A percentile compares a stretch with the other conserved stretches of the same genome.
These are phyloP conservation scores for Anthopleura sola DNA, from an alignment of 64 coral and sea anemone genomes.

Conservation along the genomic window DNA sequence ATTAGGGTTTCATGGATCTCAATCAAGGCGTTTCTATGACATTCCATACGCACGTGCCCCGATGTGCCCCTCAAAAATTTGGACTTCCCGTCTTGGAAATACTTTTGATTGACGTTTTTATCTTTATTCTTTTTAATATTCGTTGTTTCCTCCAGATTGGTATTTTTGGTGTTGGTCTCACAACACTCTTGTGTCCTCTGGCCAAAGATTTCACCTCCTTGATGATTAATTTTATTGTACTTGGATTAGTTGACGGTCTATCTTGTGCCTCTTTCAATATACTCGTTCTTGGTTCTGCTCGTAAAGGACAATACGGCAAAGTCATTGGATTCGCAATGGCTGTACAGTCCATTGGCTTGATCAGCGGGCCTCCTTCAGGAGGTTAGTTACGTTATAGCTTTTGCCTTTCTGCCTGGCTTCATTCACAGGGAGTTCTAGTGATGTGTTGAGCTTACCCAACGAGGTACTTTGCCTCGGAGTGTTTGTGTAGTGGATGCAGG, in stretches of 20 bases:
- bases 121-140: background rate
- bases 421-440: no score
- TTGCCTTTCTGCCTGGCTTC: background rate
- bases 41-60: no score
- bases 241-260: constrained; percentile 34
- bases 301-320: constrained; percentile 6
- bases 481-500: no score
- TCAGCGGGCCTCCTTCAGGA: constrained; percentile 19
- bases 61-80: no score
- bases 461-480: no score
- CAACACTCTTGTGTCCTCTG: constrained; percentile 40
- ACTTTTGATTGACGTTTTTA: no score
- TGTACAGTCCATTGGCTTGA: background rate
- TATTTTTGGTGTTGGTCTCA: constrained; percentile 22
- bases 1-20: no score
- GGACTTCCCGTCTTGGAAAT: no score
- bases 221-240: constrained; percentile 30
- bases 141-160: background rate
- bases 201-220: constrained; percentile 26
- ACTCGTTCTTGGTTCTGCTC: constrained; percentile 13
- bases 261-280: background rate
- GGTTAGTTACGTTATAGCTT: constrained; percentile 19
- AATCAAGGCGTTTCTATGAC: no score
- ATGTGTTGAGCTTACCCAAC: no score
- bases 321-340: constrained; percentile 22